Evolutionary conservation across 2,888 invertebrate species (phyloP), one percentile per base, ranked within the genome.

Genomic region (Ophraella communa): DNA sequence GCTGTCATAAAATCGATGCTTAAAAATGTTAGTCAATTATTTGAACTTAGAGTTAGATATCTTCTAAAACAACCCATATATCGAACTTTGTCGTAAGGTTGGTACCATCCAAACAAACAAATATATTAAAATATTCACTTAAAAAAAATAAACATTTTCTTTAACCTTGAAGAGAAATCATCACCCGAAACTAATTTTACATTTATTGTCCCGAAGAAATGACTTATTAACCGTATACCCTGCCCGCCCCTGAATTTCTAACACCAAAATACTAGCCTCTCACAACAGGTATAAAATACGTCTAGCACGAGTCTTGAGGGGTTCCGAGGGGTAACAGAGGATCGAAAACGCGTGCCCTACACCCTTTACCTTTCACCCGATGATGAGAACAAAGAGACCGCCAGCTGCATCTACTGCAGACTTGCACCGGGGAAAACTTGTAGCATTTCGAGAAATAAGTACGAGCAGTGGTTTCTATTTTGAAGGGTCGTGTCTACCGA

Each of bases 351-450:
- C 77, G 77, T 75, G 76, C 73, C 74, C 69, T 76, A 62, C 77
- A 76, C 76, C 76, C 77, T 76, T 77, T 75, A 74, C 76, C 74
- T 77, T 77, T 76, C 74, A 72, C 76, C 75, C 73, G 24, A 24
- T 62, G 62, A 54, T 66, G 69, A 47, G 65, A 77, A 77, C 76
- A 77, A 77, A 76, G 71, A 68, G 69, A 67, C 68, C 71, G 74
- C 72, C 77, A 77, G 77, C 77, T 77, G 77, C 74, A 71, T 49
- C 62, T 52, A 49, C 49, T 62, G 62, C 62, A 52, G 35, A 20
- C 55, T 49, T 62, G 62, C 62, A 62, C 62, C 56, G 39, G 62
- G 58, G 58, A 51, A 39, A 58, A 59, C 51, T 59, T 59, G 51
- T 59, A 51, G 39, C 58, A 24, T 39, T 51, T 51, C 8, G 27